Evolutionary conservation across 2,888 invertebrate genomes (phyloP).

Genomic region (Drosophila mimica): DNA sequence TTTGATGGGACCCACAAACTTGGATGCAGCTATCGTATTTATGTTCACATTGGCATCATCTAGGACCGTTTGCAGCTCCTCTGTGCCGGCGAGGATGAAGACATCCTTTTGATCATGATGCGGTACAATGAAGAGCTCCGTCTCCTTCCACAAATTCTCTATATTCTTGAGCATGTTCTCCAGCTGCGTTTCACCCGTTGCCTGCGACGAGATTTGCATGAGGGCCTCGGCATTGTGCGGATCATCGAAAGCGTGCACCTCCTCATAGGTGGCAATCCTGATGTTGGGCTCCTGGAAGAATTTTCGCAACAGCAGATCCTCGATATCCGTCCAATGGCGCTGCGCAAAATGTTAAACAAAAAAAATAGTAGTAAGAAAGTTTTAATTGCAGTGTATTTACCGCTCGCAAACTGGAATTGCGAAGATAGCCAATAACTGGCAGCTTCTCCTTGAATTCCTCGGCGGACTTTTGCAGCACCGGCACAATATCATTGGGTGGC

Average conservation of each 20-base stretch:
- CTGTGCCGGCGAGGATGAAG: constrained; percentile 92
- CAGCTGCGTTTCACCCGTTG: constrained; percentile 94
- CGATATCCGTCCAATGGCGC: constrained; percentile 94
- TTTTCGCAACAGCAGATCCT: constrained; percentile 90
- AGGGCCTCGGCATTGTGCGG: constrained; percentile 88
- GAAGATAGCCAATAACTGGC: constrained; percentile 91
- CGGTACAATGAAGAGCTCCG: constrained; percentile 91
- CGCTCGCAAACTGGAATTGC: constrained; percentile 91
- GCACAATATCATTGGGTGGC: constrained; percentile 92
- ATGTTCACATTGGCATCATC: constrained; percentile 95
- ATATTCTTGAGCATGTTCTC: constrained; percentile 93
- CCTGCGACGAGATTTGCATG: constrained; percentile 94
- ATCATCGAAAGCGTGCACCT: constrained; percentile 89
- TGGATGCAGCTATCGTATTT: constrained; percentile 93
- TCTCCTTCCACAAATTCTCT: constrained; percentile 92
- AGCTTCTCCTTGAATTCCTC: constrained; percentile 92
- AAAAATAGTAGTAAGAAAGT: neutral
- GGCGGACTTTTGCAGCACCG: constrained; percentile 90
- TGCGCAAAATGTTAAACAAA: constrained; percentile 34
- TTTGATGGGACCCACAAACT: constrained; percentile 94
- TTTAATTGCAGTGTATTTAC: constrained; percentile 55
- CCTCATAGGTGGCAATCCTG: constrained; percentile 89
- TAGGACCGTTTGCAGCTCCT: constrained; percentile 92
- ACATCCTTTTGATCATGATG: constrained; percentile 94
- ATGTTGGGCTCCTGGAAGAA: constrained; percentile 89